phyloP scores from a whole-genome alignment of 2,888 invertebrate genomes.

The Drosophila merina region DNA sequence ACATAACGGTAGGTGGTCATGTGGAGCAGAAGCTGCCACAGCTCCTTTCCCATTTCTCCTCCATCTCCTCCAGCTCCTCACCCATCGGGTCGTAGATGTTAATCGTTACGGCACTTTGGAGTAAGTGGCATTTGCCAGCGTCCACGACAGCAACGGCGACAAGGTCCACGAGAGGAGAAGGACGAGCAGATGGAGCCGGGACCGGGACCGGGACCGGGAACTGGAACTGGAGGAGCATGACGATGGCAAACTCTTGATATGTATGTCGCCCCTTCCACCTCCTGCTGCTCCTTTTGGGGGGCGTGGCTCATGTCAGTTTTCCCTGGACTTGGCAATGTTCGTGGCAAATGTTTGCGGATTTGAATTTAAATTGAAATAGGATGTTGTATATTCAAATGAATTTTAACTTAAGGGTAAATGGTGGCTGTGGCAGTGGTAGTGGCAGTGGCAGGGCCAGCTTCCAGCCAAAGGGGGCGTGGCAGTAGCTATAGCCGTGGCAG shows the following conservation, averaged over 20 bases:
- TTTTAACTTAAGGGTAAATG: slow-evolving; percentile 81
- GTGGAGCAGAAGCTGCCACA: slow-evolving; percentile 28
- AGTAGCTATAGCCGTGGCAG: slow-evolving; percentile 30
- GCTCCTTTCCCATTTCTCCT: slow-evolving; percentile 11
- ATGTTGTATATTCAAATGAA: slow-evolving; percentile 82
- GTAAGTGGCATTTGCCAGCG: slow-evolving; percentile 75
- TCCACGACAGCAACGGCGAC: slow-evolving; percentile 56
- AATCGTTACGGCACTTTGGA: slow-evolving; percentile 78
- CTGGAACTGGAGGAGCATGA: slow-evolving; percentile 14
- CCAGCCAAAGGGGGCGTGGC: slow-evolving; percentile 29
- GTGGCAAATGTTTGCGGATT: slow-evolving; percentile 81
- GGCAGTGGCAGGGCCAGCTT: slow-evolving; percentile 10
- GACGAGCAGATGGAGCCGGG: slow-evolving; percentile 5
- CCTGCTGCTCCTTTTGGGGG: slow-evolving; percentile 29
- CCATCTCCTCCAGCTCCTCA: neutral
- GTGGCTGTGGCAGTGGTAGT: slow-evolving; percentile 6
- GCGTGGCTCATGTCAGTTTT: slow-evolving; percentile 69
- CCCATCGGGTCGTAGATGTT: slow-evolving; percentile 76
- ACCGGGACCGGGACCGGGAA: slow-evolving; percentile 18
- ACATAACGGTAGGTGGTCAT: slow-evolving; percentile 66
- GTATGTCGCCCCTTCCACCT: slow-evolving; percentile 7
- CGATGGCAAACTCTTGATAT: slow-evolving; percentile 49
- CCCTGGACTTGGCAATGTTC: slow-evolving; percentile 56
- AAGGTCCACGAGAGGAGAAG: slow-evolving; percentile 26
- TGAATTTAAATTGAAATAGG: slow-evolving; percentile 83